A percentile compares a stretch with the other conserved stretches of the same genome.
Conservation (phyloP, 2,797 vertebrate species). For the Columba guinea region DNA sequence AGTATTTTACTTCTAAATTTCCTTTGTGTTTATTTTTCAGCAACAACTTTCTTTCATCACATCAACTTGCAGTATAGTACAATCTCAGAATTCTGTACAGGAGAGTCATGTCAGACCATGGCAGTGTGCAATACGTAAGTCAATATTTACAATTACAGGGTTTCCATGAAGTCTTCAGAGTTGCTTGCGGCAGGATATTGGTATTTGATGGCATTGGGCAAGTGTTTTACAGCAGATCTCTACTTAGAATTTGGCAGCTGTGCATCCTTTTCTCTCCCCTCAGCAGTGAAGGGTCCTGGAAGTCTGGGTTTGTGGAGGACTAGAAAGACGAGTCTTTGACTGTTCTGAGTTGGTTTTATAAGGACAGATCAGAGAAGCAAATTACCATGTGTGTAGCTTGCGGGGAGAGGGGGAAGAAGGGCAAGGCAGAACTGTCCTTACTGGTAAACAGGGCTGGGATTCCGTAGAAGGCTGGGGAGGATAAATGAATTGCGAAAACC, state of each 20-base stretch:
- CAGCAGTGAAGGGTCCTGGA: background rate
- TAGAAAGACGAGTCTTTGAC: background rate
- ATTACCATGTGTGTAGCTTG: background rate
- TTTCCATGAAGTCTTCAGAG: background rate
- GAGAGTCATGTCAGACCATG: conserved; percentile 97
- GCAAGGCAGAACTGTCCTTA: background rate
- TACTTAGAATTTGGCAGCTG: background rate
- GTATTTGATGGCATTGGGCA: background rate
- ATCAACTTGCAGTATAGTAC: conserved; percentile 99
- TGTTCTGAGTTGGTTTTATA: background rate
- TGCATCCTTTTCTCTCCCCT: background rate
- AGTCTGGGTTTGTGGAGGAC: background rate
- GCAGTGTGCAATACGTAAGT: conserved; percentile 98
- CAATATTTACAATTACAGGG: background rate
- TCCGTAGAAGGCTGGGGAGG: background rate
- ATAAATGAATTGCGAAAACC: background rate
- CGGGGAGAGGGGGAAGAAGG: background rate
- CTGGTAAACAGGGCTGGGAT: background rate
- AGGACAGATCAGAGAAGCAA: background rate
- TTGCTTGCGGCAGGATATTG: background rate
- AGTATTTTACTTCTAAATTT: conserved; percentile 13
- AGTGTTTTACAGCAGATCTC: background rate
- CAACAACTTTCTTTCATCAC: conserved; percentile 99
- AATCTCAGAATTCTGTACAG: conserved; percentile 99
- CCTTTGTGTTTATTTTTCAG: conserved; percentile 77